phyloP scores from a whole-genome alignment of 2,797 vertebrate genomes.

The Premnoplex brunnescens region DNA sequence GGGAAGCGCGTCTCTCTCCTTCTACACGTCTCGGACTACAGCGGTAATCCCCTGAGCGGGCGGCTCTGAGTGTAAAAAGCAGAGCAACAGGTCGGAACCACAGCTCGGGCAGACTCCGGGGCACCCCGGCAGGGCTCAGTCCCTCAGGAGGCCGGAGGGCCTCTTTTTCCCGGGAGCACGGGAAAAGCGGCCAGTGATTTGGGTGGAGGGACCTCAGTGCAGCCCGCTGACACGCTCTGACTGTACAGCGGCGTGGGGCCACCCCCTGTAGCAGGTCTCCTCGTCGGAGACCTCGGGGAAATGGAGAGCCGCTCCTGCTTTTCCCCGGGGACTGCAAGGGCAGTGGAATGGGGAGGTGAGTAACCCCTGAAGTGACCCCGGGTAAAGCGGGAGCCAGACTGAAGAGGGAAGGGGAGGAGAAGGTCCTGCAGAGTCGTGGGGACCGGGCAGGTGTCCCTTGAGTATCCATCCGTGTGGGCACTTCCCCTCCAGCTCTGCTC shows the following conservation, averaged over 20 bases:
- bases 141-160: too few relatives aligned
- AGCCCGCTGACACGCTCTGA: not conserved
- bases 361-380: not conserved
- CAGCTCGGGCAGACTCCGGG: not conserved
- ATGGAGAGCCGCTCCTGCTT: not conserved
- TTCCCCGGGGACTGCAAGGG: not conserved
- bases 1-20: not conserved
- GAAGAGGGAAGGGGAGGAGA: not conserved
- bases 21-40: not conserved
- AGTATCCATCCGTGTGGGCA: accelerated
- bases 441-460: not conserved
- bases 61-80: not conserved
- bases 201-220: too few relatives aligned
- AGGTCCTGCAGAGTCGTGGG: too few relatives aligned
- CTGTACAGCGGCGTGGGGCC: not conserved
- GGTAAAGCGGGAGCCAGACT: not conserved
- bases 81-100: not conserved
- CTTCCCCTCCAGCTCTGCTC: not conserved
- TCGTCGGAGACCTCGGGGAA: not conserved
- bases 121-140: not conserved
- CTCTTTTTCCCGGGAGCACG: too few relatives aligned
- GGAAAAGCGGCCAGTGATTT: too few relatives aligned
- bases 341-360: not conserved
- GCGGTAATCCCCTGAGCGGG: too few relatives aligned
- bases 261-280: accelerated